A percentile compares a stretch with the other conserved stretches of the same genome.
These are phyloP conservation scores for Falco biarmicus DNA, from an alignment of 2,797 vertebrate genomes.

Conservation along the genomic window DNA sequence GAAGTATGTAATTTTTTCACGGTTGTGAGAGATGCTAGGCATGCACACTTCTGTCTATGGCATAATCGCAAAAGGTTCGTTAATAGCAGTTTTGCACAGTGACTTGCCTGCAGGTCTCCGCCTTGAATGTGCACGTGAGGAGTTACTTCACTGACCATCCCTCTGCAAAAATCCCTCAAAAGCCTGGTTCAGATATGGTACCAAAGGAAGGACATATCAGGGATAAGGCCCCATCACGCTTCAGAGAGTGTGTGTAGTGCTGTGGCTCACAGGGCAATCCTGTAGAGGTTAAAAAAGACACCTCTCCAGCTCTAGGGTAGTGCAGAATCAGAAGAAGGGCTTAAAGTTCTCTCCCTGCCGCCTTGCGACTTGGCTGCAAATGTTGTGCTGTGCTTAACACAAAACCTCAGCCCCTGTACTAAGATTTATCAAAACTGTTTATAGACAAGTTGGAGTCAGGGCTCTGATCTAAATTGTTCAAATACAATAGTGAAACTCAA, in stretches of 20 bases:
- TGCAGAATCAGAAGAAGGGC: not conserved
- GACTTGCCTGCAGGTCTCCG: not conserved
- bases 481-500: not conserved
- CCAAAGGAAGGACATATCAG: not conserved
- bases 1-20: not conserved
- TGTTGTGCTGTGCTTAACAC: not conserved
- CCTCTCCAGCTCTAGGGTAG: not conserved
- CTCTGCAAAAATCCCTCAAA: not conserved
- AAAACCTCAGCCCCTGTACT: not conserved
- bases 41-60: not conserved
- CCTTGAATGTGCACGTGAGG: not conserved
- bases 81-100: not conserved
- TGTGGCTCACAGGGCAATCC: not conserved
- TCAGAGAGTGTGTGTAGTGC: not conserved
- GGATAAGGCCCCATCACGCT: not conserved
- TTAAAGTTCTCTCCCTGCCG: not conserved
- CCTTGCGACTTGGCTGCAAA: not conserved
- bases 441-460: not conserved
- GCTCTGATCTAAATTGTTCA: not conserved
- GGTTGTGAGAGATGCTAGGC: not conserved
- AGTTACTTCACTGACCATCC: accelerated
- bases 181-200: not conserved
- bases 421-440: not conserved
- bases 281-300: not conserved
- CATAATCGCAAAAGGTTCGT: not conserved